These are phyloP conservation scores for Lonchura striata DNA, from an alignment of 2,113 vertebrate genomes.

Conservation along the genomic window DNA sequence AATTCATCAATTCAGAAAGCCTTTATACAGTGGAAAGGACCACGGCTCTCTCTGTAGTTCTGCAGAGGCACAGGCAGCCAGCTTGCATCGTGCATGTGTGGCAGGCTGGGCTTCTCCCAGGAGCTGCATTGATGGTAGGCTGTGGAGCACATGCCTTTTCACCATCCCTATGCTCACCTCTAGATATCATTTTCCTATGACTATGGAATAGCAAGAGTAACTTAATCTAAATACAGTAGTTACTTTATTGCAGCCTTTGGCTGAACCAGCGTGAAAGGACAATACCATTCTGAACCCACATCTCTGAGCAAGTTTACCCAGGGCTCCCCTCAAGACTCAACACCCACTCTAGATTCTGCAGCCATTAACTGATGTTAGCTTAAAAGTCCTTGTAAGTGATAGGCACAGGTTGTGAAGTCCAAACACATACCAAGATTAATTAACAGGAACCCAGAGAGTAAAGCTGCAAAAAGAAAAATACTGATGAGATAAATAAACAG, in stretches of 20 bases:
- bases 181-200: background rate
- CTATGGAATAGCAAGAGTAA: background rate
- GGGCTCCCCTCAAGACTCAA: background rate
- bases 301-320: background rate
- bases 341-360: background rate
- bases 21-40: background rate
- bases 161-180: background rate
- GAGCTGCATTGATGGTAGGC: background rate
- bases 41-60: rapidly evolving
- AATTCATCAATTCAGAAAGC: background rate
- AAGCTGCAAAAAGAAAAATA: background rate
- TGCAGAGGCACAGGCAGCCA: background rate
- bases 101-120: background rate
- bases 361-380: background rate
- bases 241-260: background rate
- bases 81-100: rapidly evolving
- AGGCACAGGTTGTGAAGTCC: background rate
- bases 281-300: background rate
- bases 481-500: background rate
- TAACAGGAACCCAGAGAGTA: background rate
- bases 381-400: background rate
- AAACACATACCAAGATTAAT: background rate
- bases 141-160: background rate
- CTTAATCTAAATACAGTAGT: background rate
- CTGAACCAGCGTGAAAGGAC: background rate